Base-by-base conservation (phyloP, 2,113 vertebrate species). In the Numenius arquata region DNA sequence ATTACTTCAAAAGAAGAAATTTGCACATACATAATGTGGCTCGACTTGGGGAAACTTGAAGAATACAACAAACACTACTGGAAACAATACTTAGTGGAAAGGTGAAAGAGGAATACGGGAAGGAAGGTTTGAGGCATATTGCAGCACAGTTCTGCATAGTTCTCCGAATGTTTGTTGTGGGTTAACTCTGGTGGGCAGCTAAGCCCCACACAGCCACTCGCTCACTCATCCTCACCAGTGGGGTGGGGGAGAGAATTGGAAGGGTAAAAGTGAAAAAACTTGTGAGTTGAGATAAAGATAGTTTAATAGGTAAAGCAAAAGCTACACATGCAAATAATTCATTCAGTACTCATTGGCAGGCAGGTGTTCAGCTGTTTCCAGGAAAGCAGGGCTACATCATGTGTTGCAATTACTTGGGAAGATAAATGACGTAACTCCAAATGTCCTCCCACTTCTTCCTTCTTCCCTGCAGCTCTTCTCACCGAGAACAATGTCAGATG, bases 291-390 rank as follows among this genome's bases (percentile, higher is more conserved):
- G 47, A 53, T 67, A 47, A 58, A 61, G 32, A 27, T 8, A 12
- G 5, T 48, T 74, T 41, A 71, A n/a, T 4, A 27, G 8, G 12
- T 70, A 36, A 89, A 77, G 12, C 18, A 53, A 77, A 63, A 58
- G 4, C 12, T 11, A 4, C 2, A 1, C 3, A 18, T 3, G 2
- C 15, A 72, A 67, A 20, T 4, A 66, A 26, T 41, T 27, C 0
- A 9, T 67, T 85, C 23, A 10, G 3, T 53, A 3, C 6, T 36
- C 27, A 12, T 15, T 4, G 7, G 7, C n/a, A 30, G 25, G 23
- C 15, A 56, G 11, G 16, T 23, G 10, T n/a, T 78, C 66, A 25
- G 17, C 11, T 30, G 0, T 38, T 43, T 38, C 27, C 20, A 55
- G 23, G 27, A 40, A 61, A 36, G 5, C 12, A 43, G 20, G 15